These are phyloP conservation scores for Acholoe squamosa DNA, from an alignment of 2,888 invertebrate genomes.

Conservation along the genomic window DNA sequence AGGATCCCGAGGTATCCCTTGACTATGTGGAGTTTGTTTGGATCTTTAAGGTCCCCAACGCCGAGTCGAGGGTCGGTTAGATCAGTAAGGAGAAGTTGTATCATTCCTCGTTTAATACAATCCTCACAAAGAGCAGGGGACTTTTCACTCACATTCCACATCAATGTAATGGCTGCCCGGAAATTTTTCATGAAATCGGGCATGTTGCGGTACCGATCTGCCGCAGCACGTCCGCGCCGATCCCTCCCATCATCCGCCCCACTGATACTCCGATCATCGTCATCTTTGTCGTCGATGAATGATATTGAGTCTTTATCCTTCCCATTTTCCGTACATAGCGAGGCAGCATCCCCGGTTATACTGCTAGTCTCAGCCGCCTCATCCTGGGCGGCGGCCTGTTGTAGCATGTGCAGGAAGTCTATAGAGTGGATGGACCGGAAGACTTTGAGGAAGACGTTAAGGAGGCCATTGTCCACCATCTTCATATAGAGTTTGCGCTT, in stretches of 20 bases:
- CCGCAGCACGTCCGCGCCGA: conserved; percentile 10
- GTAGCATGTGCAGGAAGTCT: conserved; percentile 65
- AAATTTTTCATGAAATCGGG: conserved; percentile 65
- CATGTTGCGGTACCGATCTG: conserved; percentile 48
- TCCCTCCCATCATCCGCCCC: conserved; percentile 28
- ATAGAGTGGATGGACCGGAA: conserved; percentile 65
- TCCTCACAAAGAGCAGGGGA: conserved; percentile 68
- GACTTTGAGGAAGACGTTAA: conserved; percentile 67
- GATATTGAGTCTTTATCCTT: conserved; percentile 56
- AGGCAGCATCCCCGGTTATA: not conserved
- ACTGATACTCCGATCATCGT: conserved; percentile 43
- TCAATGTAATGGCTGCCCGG: conserved; percentile 63
- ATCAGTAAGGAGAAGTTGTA: conserved; percentile 65
- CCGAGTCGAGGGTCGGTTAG: conserved; percentile 64
- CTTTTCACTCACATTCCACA: conserved; percentile 67
- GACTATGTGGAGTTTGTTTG: conserved; percentile 69
- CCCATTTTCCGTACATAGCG: conserved; percentile 9
- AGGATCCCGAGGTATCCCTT: conserved; percentile 77
- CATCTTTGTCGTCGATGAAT: conserved; percentile 54
- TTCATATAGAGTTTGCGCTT: conserved; percentile 66
- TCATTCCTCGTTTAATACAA: conserved; percentile 65
- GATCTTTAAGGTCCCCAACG: conserved; percentile 65
- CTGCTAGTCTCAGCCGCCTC: conserved; percentile 43
- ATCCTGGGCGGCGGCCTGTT: not conserved
- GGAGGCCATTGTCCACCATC: conserved; percentile 65